Evolutionary conservation across 1,140 invertebrate species (phyloP), one percentile per base, ranked within the genome.

Genomic region (Bombus affinis): DNA sequence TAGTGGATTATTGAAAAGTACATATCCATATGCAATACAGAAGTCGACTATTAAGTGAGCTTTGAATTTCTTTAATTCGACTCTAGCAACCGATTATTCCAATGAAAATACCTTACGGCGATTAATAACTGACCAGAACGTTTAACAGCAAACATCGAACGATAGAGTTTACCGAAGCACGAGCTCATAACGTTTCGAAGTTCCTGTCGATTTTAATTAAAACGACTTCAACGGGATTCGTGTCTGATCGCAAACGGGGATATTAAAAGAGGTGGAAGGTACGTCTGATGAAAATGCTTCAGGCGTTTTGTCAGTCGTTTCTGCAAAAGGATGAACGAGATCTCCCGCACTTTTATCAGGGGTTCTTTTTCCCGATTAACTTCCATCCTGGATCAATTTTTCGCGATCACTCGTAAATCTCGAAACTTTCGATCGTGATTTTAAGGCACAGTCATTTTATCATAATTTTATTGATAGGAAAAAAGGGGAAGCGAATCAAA

Each of bases 191-290:
- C 66, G 39, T 72, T 62, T 25, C 66, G 39, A 47, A 35, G 9
- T 80, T 72, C 65, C 42, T 47, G 83, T 72, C 82, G 82, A 83
- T 83, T 83, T 85, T 85, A 85, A 85, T 85, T 85, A 72, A 72
- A 80, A 65, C 42, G 66, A 80, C 32, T 80, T 84, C 68, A 84
- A 13, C 76, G 15, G 8, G 35, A 1, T 47, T 72, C 68, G 39
- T 77, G 72, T 80, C 35, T 80, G 83, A 85, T 85, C 76, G 37
- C 42, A 9, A 18, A 6, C 37, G 3, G 35, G 35, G 32, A 72
- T 65, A 80, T 85, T 80, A 47, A 80, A 85, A 85, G 57, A 72
- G 83, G 25, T 62, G 68, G 77, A 65, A 80, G 44, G 57, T 39
- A 65, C 53, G 77, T n/a, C 83, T 85, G 83, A 85, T 85, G 83